These are phyloP conservation scores for Heliconius nattereri DNA, from an alignment of 1,140 invertebrate genomes.

Conservation along the genomic window DNA sequence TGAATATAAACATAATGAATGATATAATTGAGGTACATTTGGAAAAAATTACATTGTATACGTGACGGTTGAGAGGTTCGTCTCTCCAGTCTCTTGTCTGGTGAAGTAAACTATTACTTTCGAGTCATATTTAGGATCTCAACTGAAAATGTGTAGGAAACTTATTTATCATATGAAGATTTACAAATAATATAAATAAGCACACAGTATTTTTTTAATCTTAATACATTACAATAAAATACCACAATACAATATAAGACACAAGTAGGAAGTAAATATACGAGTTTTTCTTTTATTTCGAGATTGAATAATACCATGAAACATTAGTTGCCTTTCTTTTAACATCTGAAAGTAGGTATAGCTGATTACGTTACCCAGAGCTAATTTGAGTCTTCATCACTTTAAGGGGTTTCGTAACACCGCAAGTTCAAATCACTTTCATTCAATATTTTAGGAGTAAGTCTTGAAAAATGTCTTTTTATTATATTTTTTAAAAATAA, in stretches of 20 bases:
- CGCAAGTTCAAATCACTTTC: constrained; percentile 17
- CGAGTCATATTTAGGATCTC: too few relatives aligned
- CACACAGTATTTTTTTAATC: not conserved
- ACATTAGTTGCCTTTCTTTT: constrained; percentile 14
- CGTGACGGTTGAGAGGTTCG: not conserved
- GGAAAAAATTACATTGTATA: not conserved
- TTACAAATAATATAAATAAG: not conserved
- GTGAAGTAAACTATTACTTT: too few relatives aligned
- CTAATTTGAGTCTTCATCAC: constrained; percentile 13
- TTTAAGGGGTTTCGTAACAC: constrained; percentile 8
- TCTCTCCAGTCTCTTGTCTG: not conserved
- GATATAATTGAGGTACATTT: not conserved
- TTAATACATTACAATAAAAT: not conserved
- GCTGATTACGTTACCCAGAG: constrained; percentile 16
- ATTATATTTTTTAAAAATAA: not conserved
- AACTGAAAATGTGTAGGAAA: not conserved
- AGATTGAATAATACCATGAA: not conserved
- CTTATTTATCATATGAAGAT: not conserved
- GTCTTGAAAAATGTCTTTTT: not conserved
- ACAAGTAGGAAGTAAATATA: not conserved
- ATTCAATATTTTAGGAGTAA: not conserved
- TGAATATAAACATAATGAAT: too few relatives aligned
- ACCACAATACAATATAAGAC: not conserved
- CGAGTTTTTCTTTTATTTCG: not conserved
- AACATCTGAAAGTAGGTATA: constrained; percentile 25